Evolutionary conservation across 1,140 invertebrate genomes (phyloP).

Genomic region (Tetraneura akinire): DNA sequence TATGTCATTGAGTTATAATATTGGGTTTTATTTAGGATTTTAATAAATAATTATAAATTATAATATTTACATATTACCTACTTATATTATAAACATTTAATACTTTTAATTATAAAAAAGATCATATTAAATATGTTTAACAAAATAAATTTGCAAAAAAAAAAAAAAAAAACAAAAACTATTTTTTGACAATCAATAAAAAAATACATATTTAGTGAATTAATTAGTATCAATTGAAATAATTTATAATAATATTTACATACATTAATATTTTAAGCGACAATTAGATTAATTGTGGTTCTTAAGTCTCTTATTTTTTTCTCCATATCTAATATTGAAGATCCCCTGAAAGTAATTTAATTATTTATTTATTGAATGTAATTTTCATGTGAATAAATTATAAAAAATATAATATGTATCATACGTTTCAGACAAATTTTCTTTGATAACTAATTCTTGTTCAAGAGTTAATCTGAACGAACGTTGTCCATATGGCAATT

Average conservation of each 20-base stretch:
- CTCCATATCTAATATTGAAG: slow-evolving; percentile 43
- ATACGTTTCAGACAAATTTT: slow-evolving; percentile 43
- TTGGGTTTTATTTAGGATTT: no score
- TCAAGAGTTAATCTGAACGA: slow-evolving; percentile 47
- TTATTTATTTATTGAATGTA: neutral
- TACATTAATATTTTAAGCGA: neutral
- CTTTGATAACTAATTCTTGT: slow-evolving; percentile 46
- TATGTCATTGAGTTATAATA: no score
- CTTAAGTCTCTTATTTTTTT: slow-evolving; percentile 41
- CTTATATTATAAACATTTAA: neutral
- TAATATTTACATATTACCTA: neutral
- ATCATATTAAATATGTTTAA: neutral
- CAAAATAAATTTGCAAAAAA: neutral
- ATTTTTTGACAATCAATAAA: neutral
- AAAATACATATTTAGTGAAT: neutral
- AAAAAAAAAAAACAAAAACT: neutral
- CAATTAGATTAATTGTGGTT: slow-evolving; percentile 11
- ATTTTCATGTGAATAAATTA: neutral
- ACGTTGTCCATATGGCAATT: neutral
- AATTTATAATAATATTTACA: neutral
- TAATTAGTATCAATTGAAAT: neutral
- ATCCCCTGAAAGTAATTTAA: neutral
- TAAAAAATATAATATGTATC: neutral
- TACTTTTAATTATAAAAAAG: neutral
- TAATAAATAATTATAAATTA: neutral